Conservation (phyloP, 2,888 invertebrate genomes). For the Euplagia quadripunctaria region DNA sequence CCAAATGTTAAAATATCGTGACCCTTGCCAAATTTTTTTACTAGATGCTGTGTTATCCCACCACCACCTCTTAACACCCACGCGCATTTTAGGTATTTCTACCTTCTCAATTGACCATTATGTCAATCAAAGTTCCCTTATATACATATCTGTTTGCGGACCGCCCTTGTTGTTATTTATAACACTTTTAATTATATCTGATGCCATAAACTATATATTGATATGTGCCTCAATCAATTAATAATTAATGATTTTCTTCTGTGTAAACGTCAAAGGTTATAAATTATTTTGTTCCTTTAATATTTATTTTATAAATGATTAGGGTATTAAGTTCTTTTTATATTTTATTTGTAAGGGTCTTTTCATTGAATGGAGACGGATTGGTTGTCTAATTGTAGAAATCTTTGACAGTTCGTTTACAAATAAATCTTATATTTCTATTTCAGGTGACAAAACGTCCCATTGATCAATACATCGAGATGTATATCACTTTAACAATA, state of each 20-base stretch:
- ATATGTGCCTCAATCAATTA: neutral
- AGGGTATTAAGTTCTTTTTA: too few relatives aligned
- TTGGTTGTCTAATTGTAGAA: too few relatives aligned
- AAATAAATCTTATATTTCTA: conserved; percentile 26
- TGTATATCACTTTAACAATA: conserved; percentile 64
- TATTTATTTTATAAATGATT: too few relatives aligned
- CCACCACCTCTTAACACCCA: conserved; percentile 64
- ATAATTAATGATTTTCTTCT: neutral
- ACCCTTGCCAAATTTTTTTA: conserved; percentile 57
- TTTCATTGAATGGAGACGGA: too few relatives aligned
- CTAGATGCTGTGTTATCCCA: conserved; percentile 30
- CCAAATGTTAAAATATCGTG: conserved; percentile 50
- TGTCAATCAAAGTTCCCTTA: conserved; percentile 57
- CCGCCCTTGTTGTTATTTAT: conserved; percentile 63
- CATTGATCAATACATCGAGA: conserved; percentile 51
- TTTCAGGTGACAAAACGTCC: conserved; percentile 36
- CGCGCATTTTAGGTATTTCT: conserved; percentile 69
- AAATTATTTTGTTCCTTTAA: too few relatives aligned
- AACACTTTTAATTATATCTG: conserved; percentile 46
- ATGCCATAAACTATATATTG: neutral
- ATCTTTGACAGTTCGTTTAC: too few relatives aligned
- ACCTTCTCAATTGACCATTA: conserved; percentile 51
- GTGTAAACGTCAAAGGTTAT: neutral
- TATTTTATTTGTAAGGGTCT: too few relatives aligned
- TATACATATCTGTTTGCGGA: conserved; percentile 56